A percentile compares a stretch with the other conserved stretches of the same genome.
Evolutionary conservation across 35 echinoderm and acorn worm genomes (phyloP).

Genomic region (Lytechinus variegatus): DNA sequence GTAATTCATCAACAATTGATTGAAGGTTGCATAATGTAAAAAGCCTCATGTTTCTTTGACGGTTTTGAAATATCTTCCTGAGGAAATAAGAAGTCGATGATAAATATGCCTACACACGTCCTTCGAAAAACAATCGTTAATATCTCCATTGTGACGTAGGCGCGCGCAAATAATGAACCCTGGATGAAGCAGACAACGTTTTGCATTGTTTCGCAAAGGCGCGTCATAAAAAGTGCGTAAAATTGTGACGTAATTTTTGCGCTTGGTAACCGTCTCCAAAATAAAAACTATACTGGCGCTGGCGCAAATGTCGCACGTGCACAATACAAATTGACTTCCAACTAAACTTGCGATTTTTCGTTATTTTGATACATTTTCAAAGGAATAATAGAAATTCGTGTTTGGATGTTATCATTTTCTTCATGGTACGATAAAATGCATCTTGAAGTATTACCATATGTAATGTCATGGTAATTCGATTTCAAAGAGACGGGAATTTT

Average conservation of each 20-base stretch:
- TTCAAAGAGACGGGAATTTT: background rate
- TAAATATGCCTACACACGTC: too few relatives aligned
- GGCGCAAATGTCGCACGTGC: background rate
- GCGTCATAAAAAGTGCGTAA: background rate
- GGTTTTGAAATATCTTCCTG: too few relatives aligned
- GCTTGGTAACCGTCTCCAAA: background rate
- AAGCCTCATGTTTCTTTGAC: too few relatives aligned
- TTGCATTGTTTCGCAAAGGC: background rate
- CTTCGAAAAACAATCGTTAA: too few relatives aligned
- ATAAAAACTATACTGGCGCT: background rate
- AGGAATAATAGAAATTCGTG: background rate
- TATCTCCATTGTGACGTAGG: background rate
- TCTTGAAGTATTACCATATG: background rate
- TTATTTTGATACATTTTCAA: background rate
- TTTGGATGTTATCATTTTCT: background rate
- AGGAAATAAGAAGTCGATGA: too few relatives aligned
- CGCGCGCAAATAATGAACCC: too few relatives aligned
- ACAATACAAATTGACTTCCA: background rate
- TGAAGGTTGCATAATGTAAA: too few relatives aligned
- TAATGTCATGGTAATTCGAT: background rate
- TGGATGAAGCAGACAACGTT: background rate
- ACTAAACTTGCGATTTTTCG: too few relatives aligned
- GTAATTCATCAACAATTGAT: too few relatives aligned
- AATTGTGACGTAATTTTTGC: background rate
- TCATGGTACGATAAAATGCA: background rate